phyloP scores from a whole-genome alignment of 1,140 invertebrate species.

The Lamellibrachia luymesi region DNA sequence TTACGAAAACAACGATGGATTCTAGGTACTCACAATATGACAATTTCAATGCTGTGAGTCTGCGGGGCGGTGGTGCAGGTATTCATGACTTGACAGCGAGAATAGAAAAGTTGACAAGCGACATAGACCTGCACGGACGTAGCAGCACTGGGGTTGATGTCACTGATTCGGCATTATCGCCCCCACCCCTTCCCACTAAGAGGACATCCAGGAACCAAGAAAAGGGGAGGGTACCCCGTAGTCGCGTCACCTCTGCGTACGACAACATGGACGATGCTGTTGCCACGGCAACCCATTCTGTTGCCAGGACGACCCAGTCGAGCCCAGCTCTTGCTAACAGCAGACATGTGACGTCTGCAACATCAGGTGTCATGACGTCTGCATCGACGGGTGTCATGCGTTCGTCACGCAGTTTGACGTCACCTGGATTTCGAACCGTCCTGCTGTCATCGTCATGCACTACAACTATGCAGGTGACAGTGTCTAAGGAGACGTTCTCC shows the following conservation, averaged over 20 bases:
- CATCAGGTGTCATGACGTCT: not conserved
- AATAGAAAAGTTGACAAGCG: slow-evolving; percentile 47
- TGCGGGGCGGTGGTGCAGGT: slow-evolving; percentile 22
- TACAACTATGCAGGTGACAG: slow-evolving; percentile 10
- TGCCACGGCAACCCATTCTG: not conserved
- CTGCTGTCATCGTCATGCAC: not conserved
- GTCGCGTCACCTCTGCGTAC: not conserved
- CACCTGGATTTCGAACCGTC: not conserved
- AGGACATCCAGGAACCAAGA: slow-evolving; percentile 23
- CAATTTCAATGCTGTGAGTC: not conserved
- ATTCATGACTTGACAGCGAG: slow-evolving; percentile 48
- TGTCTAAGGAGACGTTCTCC: slow-evolving; percentile 14
- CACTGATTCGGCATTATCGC: not conserved
- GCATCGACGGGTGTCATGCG: not conserved
- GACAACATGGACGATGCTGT: not conserved
- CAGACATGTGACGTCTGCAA: not conserved
- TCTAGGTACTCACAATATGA: not conserved
- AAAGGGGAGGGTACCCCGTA: not conserved
- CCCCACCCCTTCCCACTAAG: slow-evolving; percentile 7
- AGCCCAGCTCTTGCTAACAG: not conserved
- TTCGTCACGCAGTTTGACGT: not conserved
- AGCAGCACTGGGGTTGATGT: not conserved
- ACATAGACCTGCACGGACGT: slow-evolving; percentile 29
- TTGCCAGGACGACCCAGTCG: slow-evolving; percentile 2
- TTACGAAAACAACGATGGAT: not conserved